Conservation (phyloP, 2,113 vertebrate species). For the Lipophrys pholis region DNA sequence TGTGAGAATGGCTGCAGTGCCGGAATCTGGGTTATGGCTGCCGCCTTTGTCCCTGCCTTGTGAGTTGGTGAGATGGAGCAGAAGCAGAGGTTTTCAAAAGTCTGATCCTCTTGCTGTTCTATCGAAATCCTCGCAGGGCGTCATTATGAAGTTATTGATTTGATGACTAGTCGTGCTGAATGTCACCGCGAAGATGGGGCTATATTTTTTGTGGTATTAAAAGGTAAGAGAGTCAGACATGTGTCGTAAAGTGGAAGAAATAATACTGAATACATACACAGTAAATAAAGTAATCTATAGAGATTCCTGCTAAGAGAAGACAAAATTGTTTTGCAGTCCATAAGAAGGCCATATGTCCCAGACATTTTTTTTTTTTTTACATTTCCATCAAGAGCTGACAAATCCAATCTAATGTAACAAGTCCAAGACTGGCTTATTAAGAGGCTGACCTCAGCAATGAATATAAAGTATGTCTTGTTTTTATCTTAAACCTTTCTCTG, state of each 20-base stretch:
- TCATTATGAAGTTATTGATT: conserved; percentile 72
- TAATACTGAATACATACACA: not conserved
- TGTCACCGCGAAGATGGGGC: conserved; percentile 42
- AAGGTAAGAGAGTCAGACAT: conserved; percentile 1
- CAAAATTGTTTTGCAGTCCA: not conserved
- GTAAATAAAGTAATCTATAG: not conserved
- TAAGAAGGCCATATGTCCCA: not conserved
- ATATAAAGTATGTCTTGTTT: not conserved
- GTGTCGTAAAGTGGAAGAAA: not conserved
- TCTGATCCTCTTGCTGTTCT: conserved; percentile 47
- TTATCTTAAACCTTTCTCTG: not conserved
- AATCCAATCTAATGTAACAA: not conserved
- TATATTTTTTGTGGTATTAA: conserved; percentile 39
- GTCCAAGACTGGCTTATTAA: not conserved
- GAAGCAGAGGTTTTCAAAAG: conserved; percentile 34
- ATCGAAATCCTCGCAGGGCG: conserved; percentile 60
- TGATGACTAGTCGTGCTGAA: conserved; percentile 43
- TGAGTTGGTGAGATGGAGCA: conserved; percentile 23
- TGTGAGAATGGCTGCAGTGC: conserved; percentile 41
- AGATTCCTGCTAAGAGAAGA: not conserved
- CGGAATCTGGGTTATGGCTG: conserved; percentile 29
- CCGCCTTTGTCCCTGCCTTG: conserved; percentile 6
- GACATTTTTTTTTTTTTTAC: not conserved
- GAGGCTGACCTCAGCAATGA: not conserved
- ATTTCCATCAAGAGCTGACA: not conserved